phyloP scores from a whole-genome alignment of 2,888 invertebrate genomes.

The Apodemia arnacis region DNA sequence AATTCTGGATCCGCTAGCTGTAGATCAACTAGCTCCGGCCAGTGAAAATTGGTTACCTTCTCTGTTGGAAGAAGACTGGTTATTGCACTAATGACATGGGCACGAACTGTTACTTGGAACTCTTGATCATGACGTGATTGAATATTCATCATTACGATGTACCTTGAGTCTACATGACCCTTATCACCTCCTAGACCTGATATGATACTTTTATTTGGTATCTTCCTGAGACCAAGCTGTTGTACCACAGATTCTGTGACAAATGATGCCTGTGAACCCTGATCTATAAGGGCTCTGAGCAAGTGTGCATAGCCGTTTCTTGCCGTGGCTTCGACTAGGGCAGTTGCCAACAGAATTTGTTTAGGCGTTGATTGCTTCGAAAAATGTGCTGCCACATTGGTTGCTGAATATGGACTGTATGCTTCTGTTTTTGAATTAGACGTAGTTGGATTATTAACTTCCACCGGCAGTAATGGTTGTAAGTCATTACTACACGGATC shows the following conservation, averaged over 20 bases:
- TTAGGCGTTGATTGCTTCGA: background rate
- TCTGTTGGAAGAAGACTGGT: background rate
- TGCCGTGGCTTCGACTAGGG: too few species aligned
- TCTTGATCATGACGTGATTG: background rate
- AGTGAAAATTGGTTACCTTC: background rate
- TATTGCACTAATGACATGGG: background rate
- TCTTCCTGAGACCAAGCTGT: background rate
- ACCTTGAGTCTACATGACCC: background rate
- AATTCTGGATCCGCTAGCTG: background rate
- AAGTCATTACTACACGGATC: conserved; percentile 40
- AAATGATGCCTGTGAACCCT: conserved; percentile 16
- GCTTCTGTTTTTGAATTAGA: background rate
- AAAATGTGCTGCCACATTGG: background rate
- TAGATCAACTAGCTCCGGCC: background rate
- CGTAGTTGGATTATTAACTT: too few species aligned
- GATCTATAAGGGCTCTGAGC: background rate
- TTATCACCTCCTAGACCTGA: background rate
- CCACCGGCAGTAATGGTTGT: background rate
- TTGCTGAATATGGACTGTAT: background rate
- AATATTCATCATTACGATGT: background rate
- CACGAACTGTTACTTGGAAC: background rate
- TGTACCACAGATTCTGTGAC: conserved; percentile 12
- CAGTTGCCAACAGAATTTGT: too few species aligned
- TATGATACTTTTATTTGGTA: background rate
- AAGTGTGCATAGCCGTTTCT: too few species aligned